These are phyloP conservation scores for Pitta sordida DNA, from an alignment of 2,113 vertebrate species.

Conservation along the genomic window DNA sequence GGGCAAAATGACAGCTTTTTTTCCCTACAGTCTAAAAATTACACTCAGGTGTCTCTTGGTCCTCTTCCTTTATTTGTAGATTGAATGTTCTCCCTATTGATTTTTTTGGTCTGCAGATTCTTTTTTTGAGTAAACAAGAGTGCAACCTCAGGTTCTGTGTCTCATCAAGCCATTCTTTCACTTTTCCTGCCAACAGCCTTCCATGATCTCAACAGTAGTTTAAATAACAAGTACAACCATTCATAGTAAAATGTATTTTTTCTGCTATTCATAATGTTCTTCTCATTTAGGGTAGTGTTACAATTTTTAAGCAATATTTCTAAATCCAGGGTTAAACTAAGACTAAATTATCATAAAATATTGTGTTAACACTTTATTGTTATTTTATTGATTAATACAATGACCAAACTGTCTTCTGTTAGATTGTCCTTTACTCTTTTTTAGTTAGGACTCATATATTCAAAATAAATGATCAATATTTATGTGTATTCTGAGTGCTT, in stretches of 20 bases:
- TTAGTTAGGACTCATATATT: conserved; percentile 28
- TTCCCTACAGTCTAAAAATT: neutral
- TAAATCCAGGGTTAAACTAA: neutral
- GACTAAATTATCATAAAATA: neutral
- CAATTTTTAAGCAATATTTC: neutral
- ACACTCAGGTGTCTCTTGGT: neutral
- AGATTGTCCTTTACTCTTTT: conserved; percentile 2
- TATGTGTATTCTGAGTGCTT: neutral
- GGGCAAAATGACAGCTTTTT: neutral
- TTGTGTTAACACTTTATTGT: neutral
- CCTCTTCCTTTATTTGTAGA: neutral
- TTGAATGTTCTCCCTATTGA: neutral
- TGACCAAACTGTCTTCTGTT: neutral
- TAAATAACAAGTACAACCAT: neutral
- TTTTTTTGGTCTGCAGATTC: neutral
- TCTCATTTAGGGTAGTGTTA: neutral
- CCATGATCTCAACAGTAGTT: neutral
- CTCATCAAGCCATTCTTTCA: neutral
- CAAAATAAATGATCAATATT: conserved; percentile 49
- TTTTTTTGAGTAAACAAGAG: neutral
- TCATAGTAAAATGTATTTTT: neutral
- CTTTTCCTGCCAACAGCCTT: neutral
- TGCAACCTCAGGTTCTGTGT: neutral
- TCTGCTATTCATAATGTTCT: neutral
- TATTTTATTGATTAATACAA: neutral